Conservation (phyloP, 2,797 vertebrate genomes). For the Perodicticus potto region DNA sequence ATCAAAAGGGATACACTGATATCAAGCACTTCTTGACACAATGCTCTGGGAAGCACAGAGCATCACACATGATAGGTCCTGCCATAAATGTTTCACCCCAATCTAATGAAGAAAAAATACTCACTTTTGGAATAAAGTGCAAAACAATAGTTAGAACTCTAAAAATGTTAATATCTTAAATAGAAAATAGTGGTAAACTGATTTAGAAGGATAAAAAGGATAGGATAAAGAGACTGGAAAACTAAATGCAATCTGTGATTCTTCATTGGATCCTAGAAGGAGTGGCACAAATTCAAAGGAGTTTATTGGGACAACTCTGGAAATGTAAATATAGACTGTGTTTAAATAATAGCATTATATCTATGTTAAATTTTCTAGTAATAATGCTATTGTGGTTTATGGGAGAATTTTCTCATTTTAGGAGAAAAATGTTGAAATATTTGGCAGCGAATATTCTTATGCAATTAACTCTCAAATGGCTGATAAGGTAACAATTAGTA, state of each 20-base stretch:
- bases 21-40: not conserved
- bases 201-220: constrained; percentile 26
- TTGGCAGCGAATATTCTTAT: not conserved
- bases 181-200: not conserved
- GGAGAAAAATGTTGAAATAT: constrained; percentile 5
- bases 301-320: not conserved
- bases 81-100: not conserved
- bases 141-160: not conserved
- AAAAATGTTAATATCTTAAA: not conserved
- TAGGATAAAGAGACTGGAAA: not conserved
- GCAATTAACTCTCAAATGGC: not conserved
- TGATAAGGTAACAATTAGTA: constrained; percentile 11
- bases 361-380: not conserved
- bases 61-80: not conserved
- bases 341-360: constrained; percentile 21
- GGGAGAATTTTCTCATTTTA: not conserved
- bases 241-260: not conserved
- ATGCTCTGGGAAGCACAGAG: not conserved
- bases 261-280: not conserved
- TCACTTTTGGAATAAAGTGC: not conserved
- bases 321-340: not conserved
- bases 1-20: not conserved
- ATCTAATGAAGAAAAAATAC: constrained; percentile 30
- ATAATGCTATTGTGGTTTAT: not conserved
- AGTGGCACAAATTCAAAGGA: not conserved